Conservation (phyloP, 1,140 invertebrate species). For the Lepidurus apus region DNA sequence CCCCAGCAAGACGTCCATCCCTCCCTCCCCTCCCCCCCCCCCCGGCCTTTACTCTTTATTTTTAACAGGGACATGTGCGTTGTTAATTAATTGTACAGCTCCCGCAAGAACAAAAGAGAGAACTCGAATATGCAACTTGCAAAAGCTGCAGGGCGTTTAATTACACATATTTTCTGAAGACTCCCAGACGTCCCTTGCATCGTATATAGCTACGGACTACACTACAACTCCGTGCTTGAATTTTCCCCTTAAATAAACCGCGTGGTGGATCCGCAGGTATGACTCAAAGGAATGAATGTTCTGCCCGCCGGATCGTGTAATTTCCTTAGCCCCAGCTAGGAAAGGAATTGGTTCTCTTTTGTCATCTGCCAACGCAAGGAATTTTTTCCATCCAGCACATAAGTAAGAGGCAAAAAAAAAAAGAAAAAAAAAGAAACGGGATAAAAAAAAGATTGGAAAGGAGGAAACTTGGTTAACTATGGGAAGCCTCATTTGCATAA, state of each 20-base stretch:
- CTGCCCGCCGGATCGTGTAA: conserved; percentile 4
- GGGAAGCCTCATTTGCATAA: not conserved
- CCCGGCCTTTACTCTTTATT: no score
- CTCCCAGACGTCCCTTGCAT: no score
- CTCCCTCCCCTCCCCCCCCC: no score
- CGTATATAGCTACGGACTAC: no score
- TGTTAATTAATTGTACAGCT: no score
- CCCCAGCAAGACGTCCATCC: no score
- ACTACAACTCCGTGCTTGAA: not conserved
- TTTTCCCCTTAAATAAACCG: not conserved
- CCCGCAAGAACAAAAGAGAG: no score
- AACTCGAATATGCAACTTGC: no score
- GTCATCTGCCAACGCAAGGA: conserved; percentile 6
- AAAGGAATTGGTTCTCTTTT: conserved; percentile 14
- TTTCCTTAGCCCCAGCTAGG: conserved; percentile 10
- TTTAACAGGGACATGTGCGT: no score
- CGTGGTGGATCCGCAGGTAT: not conserved
- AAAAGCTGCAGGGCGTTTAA: no score
- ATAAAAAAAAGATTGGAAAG: not conserved
- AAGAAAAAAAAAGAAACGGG: not conserved
- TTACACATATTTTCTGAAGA: no score
- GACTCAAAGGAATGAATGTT: conserved; percentile 11
- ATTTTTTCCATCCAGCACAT: not conserved
- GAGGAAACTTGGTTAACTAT: conserved; percentile 13
- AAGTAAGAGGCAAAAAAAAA: not conserved